Base-by-base conservation (phyloP, 2,797 vertebrate genomes). In the Paramormyrops hopkinsi region DNA sequence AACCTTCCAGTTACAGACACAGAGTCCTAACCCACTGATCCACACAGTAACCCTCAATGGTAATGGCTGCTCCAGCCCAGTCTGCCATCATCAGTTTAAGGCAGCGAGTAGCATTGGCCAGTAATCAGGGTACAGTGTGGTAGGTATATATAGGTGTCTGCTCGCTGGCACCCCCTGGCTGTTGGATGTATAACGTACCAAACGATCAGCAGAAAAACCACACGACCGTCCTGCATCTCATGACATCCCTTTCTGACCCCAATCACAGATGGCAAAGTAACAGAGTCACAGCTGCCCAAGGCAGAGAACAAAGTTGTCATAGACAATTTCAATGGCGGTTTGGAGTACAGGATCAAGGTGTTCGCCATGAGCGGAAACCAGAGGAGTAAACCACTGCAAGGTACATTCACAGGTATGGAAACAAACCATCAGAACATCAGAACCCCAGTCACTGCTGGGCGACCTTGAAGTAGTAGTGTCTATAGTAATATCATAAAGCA, bases 321-420 rank as follows among this genome's bases (percentile, higher is more conserved):
- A 86, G 93, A 97, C 89, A 94, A 97, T 91, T 97, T 97, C 22
- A 95, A 97, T 93, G 95, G 96, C 0, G 95, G 96, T 2, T 96
- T 97, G 92, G 97, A 95, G 65, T 99, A 98, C 92, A 93, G 92
- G 1, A 97, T 99, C 90, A 96, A 97, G 91, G 94, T 99, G 73
- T 95, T 95, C 22, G 96, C 97, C 0, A 93, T 97, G 91, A 94
- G 88, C 29, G 96, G 97, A 90, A 95, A 94, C 48, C 93, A 96
- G 92, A 96, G 97, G 92, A 99, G 98, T 93, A 97, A 97, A 91
- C 96, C 98, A 0, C 97, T 97, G 4, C 94, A 95, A 93, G 98
- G 97, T 91, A 97, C 95, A 86, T 97, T 97, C 92, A 95, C 96
- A 97, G 98, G 98, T 99, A 94, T 0, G 96, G 95, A 62, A 56